These are phyloP conservation scores for Sicus ferrugineus DNA, from an alignment of 2,888 invertebrate genomes.

Conservation along the genomic window DNA sequence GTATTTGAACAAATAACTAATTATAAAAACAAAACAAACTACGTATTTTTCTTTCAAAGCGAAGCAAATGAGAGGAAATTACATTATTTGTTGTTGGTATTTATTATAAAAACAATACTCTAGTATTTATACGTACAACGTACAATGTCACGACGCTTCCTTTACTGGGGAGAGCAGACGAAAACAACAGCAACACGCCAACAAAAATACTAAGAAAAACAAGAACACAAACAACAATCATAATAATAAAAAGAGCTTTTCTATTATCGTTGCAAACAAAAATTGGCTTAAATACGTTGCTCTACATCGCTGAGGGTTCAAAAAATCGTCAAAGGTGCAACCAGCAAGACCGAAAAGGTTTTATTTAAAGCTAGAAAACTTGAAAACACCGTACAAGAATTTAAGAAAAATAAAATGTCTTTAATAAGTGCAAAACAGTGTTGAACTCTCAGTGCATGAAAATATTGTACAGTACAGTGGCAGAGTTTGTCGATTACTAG, in stretches of 20 bases:
- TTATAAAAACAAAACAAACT: too few species aligned
- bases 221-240: background rate
- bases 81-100: too few species aligned
- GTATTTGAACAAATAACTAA: too few species aligned
- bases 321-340: background rate
- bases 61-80: too few species aligned
- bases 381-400: background rate
- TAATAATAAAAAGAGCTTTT: background rate
- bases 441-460: background rate
- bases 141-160: background rate
- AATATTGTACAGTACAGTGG: too few species aligned
- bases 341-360: background rate
- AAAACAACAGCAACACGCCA: background rate
- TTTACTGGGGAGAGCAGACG: background rate
- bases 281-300: constrained; percentile 20
- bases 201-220: background rate
- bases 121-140: background rate
- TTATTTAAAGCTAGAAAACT: background rate
- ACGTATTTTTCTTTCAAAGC: too few species aligned
- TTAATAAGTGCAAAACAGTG: background rate
- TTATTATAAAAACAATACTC: background rate
- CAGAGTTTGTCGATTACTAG: too few species aligned
- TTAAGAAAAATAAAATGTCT: background rate
- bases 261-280: background rate
- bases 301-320: background rate